Evolutionary conservation across 30 jellyfish, hydroid and myxozoan species (phyloP), one percentile per base, ranked within the genome.

Genomic region (Aurelia sp.): DNA sequence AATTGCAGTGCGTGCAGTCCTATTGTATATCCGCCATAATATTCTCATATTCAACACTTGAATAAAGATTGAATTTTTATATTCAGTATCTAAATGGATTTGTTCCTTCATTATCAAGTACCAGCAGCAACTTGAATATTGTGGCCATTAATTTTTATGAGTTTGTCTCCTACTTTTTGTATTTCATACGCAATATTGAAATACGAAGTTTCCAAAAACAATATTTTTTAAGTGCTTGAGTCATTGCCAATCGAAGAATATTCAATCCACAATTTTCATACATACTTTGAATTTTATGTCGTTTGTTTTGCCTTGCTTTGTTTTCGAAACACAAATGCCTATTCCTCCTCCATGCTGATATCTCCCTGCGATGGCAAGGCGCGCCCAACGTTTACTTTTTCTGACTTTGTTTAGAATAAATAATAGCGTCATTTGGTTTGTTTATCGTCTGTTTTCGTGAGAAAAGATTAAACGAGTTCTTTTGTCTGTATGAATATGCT

Each of bases 1-100:
- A 31, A 20, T 20, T 18, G n/a, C 47, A 57, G 30, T 74, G 70
- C 89, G 50, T 78, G 79, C 71, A 3, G 7, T 21, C 60, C 62
- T 51, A 22, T 63, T 78, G 89, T 78, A 68, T 78, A n/a, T 78
- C 89, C 89, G 89, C 66, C 23, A 50, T 55, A 15, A 74, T 22
- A 13, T 16, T n/a, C 18, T 41, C 67, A 41, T 16, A 44, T 44
- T 44, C 55, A 44, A 9, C 55, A 12, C 55, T 44, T 44, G 55
- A 9, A 44, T 44, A 44, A 16, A 44, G 55, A 44, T 44, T 44
- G 10, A 5, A 44, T 44, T 7, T 44, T 44, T 44, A 44, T 44
- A 44, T 44, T 44, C 55, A 44, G 9, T 44, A 44, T 44, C 10
- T 9, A 44, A 44, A 44, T 44, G 55, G 55, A 44, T 44, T 44